Evolutionary conservation across 2,113 vertebrate genomes (phyloP).

Genomic region (Saguinus imperator): DNA sequence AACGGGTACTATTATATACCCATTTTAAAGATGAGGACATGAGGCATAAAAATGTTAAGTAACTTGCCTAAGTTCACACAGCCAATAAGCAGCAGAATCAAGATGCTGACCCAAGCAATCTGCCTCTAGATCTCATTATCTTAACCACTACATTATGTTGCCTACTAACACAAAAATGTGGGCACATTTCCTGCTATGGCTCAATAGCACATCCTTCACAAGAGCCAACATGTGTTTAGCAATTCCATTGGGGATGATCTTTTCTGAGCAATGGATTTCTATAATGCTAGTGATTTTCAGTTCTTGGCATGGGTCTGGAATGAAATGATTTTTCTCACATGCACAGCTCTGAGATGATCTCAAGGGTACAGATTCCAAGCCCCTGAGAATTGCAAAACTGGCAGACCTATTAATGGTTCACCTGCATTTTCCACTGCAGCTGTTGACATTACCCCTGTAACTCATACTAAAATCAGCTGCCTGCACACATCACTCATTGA

Average conservation of each 20-base stretch:
- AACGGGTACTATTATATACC: neutral
- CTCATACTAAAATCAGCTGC: neutral
- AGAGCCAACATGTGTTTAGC: neutral
- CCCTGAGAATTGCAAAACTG: neutral
- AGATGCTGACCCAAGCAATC: neutral
- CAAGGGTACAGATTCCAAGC: neutral
- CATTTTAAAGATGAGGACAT: neutral
- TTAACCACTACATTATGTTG: neutral
- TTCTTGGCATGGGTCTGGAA: neutral
- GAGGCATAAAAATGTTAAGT: neutral
- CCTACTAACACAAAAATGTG: neutral
- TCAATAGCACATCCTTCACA: neutral
- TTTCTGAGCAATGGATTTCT: neutral
- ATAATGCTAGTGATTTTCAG: conserved; percentile 3
- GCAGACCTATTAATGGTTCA: neutral
- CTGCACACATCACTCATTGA: neutral
- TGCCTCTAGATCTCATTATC: neutral
- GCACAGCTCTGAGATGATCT: neutral
- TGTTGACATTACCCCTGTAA: neutral
- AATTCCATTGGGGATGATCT: neutral
- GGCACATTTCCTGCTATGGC: neutral
- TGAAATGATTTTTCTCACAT: conserved; percentile 10
- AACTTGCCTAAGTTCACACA: neutral
- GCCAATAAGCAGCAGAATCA: neutral
- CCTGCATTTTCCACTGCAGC: neutral